Conservation (phyloP, 2,113 vertebrate genomes). For the Helogale parvula region DNA sequence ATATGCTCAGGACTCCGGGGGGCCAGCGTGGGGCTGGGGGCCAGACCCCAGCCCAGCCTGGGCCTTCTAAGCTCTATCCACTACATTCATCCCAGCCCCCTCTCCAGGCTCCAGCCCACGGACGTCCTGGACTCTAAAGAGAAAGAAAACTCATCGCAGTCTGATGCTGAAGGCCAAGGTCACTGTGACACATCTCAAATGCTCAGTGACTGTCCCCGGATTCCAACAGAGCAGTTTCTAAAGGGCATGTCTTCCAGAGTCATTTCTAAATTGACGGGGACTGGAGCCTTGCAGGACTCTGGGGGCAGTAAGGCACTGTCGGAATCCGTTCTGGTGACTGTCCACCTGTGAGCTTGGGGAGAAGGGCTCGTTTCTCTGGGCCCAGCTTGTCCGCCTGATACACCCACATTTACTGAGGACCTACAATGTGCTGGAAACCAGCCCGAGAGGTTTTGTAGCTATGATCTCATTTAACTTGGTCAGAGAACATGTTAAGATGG, state of each 20-base stretch:
- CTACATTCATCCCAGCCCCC: rapidly evolving
- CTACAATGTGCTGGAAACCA: neutral
- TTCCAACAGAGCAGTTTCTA: slow-evolving; percentile 55
- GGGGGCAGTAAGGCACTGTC: neutral
- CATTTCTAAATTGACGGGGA: neutral
- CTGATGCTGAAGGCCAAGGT: slow-evolving; percentile 55
- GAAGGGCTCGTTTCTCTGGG: neutral
- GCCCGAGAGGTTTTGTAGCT: neutral
- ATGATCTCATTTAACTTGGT: neutral
- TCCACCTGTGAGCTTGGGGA: neutral
- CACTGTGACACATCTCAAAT: slow-evolving; percentile 19
- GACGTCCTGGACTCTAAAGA: neutral
- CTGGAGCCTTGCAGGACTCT: neutral
- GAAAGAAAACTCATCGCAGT: neutral
- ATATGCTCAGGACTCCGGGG: rapidly evolving
- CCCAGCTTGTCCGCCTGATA: neutral
- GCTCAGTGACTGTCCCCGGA: neutral
- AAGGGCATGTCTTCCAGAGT: slow-evolving; percentile 59
- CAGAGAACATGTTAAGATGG: neutral
- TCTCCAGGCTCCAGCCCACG: neutral
- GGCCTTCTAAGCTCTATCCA: neutral
- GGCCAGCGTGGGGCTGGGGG: neutral
- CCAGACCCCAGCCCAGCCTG: neutral
- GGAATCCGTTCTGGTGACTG: neutral
- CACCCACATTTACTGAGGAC: neutral